phyloP scores from a whole-genome alignment of 2,888 invertebrate genomes.

The Pseudococcus viburni region DNA sequence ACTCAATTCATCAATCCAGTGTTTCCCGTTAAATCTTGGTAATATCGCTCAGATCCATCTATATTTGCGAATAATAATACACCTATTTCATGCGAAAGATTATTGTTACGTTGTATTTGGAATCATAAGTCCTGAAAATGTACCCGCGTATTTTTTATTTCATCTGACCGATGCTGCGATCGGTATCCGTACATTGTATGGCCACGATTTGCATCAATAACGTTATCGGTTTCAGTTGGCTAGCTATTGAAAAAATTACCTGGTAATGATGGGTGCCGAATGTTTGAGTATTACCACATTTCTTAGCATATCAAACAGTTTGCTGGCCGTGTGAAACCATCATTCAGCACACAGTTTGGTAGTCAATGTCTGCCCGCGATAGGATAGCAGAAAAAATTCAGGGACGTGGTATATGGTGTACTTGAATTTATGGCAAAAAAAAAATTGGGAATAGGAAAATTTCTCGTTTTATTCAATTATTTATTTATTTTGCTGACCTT shows the following conservation, averaged over 20 bases:
- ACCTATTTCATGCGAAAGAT: slow-evolving; percentile 9
- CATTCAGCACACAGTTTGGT: not conserved
- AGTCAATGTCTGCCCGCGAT: not conserved
- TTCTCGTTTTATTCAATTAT: no score
- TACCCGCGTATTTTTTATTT: not conserved
- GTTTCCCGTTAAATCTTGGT: slow-evolving; percentile 30
- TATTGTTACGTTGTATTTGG: not conserved
- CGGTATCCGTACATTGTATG: slow-evolving; percentile 48
- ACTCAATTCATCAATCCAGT: not conserved
- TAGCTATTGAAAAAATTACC: slow-evolving; percentile 44
- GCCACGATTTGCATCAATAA: slow-evolving; percentile 48
- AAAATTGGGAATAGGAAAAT: no score
- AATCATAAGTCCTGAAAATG: slow-evolving; percentile 27
- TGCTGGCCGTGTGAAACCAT: slow-evolving; percentile 20
- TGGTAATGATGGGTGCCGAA: slow-evolving; percentile 46
- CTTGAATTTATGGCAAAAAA: not conserved
- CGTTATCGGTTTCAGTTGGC: slow-evolving; percentile 48
- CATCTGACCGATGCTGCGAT: not conserved
- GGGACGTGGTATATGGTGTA: not conserved
- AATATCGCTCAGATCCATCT: slow-evolving; percentile 19
- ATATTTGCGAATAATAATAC: not conserved
- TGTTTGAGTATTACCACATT: slow-evolving; percentile 20
- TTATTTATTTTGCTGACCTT: no score
- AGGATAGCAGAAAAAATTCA: not conserved
- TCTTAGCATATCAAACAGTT: slow-evolving; percentile 23